These are phyloP conservation scores for Knipowitschia caucasica DNA, from an alignment of 2,797 vertebrate genomes.

Conservation along the genomic window DNA sequence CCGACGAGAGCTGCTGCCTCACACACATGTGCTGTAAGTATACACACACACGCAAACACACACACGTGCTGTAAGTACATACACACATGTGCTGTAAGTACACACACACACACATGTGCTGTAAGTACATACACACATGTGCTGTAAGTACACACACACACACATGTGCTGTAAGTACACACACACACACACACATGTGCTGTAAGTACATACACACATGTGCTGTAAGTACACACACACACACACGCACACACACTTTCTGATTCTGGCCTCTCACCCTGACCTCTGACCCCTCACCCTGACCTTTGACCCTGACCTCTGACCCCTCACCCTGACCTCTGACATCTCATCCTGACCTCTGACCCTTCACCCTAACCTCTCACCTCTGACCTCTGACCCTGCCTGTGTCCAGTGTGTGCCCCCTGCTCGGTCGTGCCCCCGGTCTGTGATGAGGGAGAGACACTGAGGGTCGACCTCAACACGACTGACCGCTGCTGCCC, in stretches of 20 bases:
- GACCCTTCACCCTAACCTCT: too few relatives aligned
- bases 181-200: neutral
- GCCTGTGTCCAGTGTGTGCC: constrained; percentile 82
- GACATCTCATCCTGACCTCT: too few relatives aligned
- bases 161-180: constrained; percentile 85
- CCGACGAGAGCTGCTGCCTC: constrained; percentile 87
- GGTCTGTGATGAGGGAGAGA: constrained; percentile 84
- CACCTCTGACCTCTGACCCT: too few relatives aligned
- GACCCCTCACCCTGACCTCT: too few relatives aligned
- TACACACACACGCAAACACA: neutral
- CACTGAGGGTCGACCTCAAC: constrained; percentile 81
- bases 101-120: neutral
- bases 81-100: constrained; percentile 86
- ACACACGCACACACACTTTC: neutral
- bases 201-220: constrained; percentile 72
- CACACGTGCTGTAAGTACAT: constrained; percentile 83
- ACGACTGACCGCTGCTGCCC: constrained; percentile 89
- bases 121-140: constrained; percentile 73
- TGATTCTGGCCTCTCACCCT: too few relatives aligned
- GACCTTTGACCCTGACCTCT: too few relatives aligned
- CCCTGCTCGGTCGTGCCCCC: constrained; percentile 79
- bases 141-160: constrained; percentile 78
- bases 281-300: too few relatives aligned
- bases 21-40: constrained; percentile 89
- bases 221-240: constrained; percentile 76